A percentile compares a stretch with the other conserved stretches of the same genome.
Conservation (phyloP, 2,888 invertebrate species). For the Masnerella sp. region DNA sequence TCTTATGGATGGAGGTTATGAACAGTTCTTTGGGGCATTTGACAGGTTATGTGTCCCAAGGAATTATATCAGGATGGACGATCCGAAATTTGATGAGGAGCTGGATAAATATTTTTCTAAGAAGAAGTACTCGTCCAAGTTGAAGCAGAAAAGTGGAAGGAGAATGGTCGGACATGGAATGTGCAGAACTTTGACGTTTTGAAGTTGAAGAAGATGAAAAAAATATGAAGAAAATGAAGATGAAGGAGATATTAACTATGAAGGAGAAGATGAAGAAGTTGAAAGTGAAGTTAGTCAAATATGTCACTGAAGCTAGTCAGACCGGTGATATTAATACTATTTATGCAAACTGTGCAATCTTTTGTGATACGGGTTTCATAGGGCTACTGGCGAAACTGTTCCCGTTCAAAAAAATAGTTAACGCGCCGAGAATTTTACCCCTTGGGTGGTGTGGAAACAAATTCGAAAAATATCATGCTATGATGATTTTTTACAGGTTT, state of each 20-base stretch:
- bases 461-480: no score
- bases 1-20: conserved; percentile 95
- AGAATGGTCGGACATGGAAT: background rate
- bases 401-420: conserved; percentile 21
- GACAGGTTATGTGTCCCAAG: background rate
- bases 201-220: no score
- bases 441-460: conserved; percentile 34
- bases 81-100: conserved; percentile 6
- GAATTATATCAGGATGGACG: conserved; percentile 8
- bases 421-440: conserved; percentile 37
- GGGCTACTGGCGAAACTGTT: conserved; percentile 28
- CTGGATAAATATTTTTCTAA: background rate
- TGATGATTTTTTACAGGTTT: no score
- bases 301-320: background rate
- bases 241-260: no score
- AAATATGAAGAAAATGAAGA: no score
- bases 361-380: conserved; percentile 18
- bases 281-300: no score
- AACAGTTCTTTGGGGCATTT: conserved; percentile 84
- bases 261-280: no score
- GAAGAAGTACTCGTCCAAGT: background rate
- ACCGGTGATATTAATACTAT: background rate
- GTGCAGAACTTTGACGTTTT: conserved; percentile 2
- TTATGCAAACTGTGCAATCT: background rate
- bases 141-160: background rate